Percentiles rank a stretch among this genome's conserved stretches.
These are phyloP conservation scores for Trypoxylon attenuatum DNA, from an alignment of 2,888 invertebrate genomes.

Conservation along the genomic window DNA sequence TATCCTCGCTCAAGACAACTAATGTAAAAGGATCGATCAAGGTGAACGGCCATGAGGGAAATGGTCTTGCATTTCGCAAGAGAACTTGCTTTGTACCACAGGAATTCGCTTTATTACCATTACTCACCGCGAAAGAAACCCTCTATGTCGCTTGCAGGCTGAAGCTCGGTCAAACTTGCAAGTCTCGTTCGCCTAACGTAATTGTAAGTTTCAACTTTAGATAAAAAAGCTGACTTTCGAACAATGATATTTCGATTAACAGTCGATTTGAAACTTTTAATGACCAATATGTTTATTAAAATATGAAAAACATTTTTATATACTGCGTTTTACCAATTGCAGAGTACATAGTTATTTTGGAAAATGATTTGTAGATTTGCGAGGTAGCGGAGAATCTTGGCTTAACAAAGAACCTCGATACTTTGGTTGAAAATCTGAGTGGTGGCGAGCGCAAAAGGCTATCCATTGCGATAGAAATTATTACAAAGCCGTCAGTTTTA, in stretches of 20 bases:
- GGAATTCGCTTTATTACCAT: slow-evolving; percentile 76
- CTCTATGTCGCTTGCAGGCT: slow-evolving; percentile 78
- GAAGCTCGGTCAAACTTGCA: slow-evolving; percentile 71
- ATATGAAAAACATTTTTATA: no score
- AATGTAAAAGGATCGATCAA: slow-evolving; percentile 78
- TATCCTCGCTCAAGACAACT: slow-evolving; percentile 81
- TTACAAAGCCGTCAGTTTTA: slow-evolving; percentile 79
- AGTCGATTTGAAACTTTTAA: no score
- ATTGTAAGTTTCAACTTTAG: slow-evolving; percentile 5
- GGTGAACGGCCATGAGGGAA: slow-evolving; percentile 82
- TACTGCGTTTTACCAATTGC: no score
- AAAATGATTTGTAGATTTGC: slow-evolving; percentile 71
- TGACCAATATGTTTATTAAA: no score
- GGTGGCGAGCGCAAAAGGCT: slow-evolving; percentile 80
- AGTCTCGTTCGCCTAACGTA: not conserved
- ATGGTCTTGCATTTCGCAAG: slow-evolving; percentile 81
- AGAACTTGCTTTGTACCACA: slow-evolving; percentile 84
- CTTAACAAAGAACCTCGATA: slow-evolving; percentile 75
- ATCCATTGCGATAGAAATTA: slow-evolving; percentile 79
- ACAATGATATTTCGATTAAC: no score
- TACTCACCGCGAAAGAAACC: slow-evolving; percentile 77
- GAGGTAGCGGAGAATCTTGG: slow-evolving; percentile 77
- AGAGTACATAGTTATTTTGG: not conserved
- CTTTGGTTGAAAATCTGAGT: slow-evolving; percentile 76
- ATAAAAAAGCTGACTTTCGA: not conserved